Base-by-base conservation (phyloP, 1,140 invertebrate genomes). In the Telenomus remus region DNA sequence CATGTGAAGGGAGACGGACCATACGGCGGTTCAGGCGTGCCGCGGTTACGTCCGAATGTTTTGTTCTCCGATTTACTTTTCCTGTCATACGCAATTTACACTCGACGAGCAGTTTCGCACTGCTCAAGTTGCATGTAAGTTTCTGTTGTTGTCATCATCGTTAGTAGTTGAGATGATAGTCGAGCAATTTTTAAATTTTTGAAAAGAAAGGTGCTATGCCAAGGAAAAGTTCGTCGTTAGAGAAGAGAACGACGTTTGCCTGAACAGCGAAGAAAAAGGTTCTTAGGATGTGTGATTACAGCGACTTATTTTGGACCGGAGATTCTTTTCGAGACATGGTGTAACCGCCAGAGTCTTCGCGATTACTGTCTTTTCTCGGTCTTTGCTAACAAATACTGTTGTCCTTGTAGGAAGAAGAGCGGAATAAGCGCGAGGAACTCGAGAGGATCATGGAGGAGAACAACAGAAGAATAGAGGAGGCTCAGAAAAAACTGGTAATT, bases 391-490 rank as follows among this genome's bases (percentile, higher is more conserved):
- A 59, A 80, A 75, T 77, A 74, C 75, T 71, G 59, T 87, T 88
- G 86, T 88, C 86, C 80, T 88, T 88, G 83, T 88, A 98, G 97
- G 96, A 97, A 90, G 96, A 97, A 92, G 97, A 98, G 91, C 92
- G 92, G 89, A 93, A 94, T 89, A 97, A 98, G 90, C 92, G 96
- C 79, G 94, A 96, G 92, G 95, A 97, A 89, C 90, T 98, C 81
- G 96, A 98, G 90, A 92, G 92, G 88, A 98, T 98, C 88, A 94
- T 98, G 93, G 96, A 96, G 82, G 96, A 98, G 91, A 98, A 98
- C 91, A 97, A 98, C 91, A 93, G 91, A 89, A 98, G 98, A 91
- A 97, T 98, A 76, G 96, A 98, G 89, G 96, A 98, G 88, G 96
- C 96, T 75, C 96, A 98, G 90, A 92, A 93, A 85, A 97, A 97